Percentiles rank a stretch among this genome's conserved stretches.
Conservation (phyloP, 92 coral and sea anemone genomes). For the Zoanthus sansibaricus region DNA sequence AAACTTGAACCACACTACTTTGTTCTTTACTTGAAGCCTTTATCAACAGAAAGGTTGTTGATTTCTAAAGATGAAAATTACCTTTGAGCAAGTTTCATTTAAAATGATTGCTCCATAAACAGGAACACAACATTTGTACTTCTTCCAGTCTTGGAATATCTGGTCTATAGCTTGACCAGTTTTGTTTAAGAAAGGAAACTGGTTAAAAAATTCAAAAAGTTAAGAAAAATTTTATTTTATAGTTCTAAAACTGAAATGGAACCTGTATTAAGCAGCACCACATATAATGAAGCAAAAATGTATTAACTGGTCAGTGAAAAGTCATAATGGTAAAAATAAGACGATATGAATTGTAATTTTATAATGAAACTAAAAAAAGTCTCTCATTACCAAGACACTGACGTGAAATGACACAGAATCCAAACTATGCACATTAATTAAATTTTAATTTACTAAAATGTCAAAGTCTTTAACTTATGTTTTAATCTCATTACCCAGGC, state of each 20-base stretch:
- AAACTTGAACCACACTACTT: neutral
- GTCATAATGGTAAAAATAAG: too few relatives aligned
- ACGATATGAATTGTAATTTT: too few relatives aligned
- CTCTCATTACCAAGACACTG: too few relatives aligned
- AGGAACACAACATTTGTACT: conserved; percentile 94
- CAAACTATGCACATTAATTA: too few relatives aligned
- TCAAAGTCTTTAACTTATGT: too few relatives aligned
- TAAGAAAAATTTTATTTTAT: conserved; percentile 61
- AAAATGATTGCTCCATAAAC: conserved; percentile 94
- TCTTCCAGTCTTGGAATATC: conserved; percentile 94
- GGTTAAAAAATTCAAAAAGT: conserved; percentile 76
- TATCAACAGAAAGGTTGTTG: too few relatives aligned
- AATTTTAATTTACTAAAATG: too few relatives aligned
- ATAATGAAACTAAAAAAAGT: too few relatives aligned
- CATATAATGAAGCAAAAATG: neutral
- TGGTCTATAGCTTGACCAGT: conserved; percentile 83
- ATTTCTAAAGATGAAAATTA: neutral
- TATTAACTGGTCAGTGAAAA: too few relatives aligned
- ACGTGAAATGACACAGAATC: too few relatives aligned
- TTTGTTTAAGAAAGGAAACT: conserved; percentile 95
- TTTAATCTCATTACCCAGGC: too few relatives aligned
- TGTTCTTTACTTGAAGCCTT: neutral
- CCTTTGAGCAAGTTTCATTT: conserved; percentile 88
- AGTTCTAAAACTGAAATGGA: neutral
- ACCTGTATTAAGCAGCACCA: neutral